Base-by-base conservation (phyloP, 2,888 invertebrate genomes). In the Bhutanitis thaidina region DNA sequence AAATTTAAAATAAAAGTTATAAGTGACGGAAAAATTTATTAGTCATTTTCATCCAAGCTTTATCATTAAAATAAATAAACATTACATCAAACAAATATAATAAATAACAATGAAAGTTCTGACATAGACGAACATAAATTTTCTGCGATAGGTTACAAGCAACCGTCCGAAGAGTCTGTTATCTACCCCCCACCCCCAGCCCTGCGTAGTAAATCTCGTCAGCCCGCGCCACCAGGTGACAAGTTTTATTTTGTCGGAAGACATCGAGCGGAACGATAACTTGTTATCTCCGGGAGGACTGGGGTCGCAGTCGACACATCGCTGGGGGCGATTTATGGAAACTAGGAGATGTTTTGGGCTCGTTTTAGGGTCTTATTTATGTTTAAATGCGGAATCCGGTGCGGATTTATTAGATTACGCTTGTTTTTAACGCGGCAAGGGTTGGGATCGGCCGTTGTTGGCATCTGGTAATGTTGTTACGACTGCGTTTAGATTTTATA, bases 171-270 rank as follows among this genome's bases (percentile, higher is more conserved):
- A 15, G 51, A 36, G 20, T 40, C 36, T 20, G 15, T 46, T 52
- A 52, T 52, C 52, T 37, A 36, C 45, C 32, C 41, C n/a, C 40
- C 13, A 13, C 20, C 43, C n/a, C 43, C 37, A 30, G 35, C 43
- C 35, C 25, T 40, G 36, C 34, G 50, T 53, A 53, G 56, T 61
- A 61, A 61, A 61, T 60, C 57, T 52, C 51, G 51, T 46, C 55
- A 47, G 53, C 51, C 44, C 41, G 52, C 52, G 45, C 48, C 41
- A 49, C 49, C 56, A 58, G 58, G 61, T 61, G 61, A 61, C 59
- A 59, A 58, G 52, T 54, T 55, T 56, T 54, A 56, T 56, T 57
- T 55, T 53, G 54, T 53, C 54, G 50, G 49, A 46, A 49, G 43
- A 53, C 57, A 48, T 45, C 49, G 47, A 44, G 53, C 52, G 49